Evolutionary conservation across 2,113 vertebrate species (phyloP).

Genomic region (Propithecus coquereli): DNA sequence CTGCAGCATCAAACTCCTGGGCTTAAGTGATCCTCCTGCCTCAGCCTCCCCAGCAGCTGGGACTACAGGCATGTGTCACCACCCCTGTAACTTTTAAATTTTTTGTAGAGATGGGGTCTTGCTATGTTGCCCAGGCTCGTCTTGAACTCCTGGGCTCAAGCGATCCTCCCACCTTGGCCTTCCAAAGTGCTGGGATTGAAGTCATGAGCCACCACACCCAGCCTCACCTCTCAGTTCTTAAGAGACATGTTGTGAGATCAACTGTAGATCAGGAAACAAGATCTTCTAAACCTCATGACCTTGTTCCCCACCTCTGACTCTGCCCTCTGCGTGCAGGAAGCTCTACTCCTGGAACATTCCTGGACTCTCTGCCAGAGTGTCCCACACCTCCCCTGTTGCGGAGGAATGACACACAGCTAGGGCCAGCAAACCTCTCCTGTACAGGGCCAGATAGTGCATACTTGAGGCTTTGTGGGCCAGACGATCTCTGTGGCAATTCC

Average conservation of each 20-base stretch:
- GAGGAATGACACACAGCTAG: too few relatives aligned
- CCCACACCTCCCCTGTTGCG: not conserved
- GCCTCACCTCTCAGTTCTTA: not conserved
- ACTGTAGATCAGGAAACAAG: not conserved
- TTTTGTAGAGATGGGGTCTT: too few relatives aligned
- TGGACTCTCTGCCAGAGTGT: accelerated
- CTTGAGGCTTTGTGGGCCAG: not conserved
- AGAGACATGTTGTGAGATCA: not conserved
- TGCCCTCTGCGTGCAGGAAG: not conserved
- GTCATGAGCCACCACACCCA: too few relatives aligned
- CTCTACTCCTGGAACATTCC: not conserved
- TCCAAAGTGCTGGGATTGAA: too few relatives aligned
- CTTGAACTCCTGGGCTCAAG: too few relatives aligned
- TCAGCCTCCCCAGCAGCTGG: too few relatives aligned
- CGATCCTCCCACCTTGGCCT: too few relatives aligned
- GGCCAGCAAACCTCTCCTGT: not conserved
- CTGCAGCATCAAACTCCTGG: too few relatives aligned
- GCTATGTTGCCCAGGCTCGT: too few relatives aligned
- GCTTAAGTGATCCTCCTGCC: too few relatives aligned
- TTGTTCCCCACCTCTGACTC: accelerated
- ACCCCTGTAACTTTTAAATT: too few relatives aligned
- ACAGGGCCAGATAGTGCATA: not conserved
- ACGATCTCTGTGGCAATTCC: not conserved
- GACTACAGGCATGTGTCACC: too few relatives aligned
- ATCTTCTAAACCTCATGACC: not conserved